These are phyloP conservation scores for Chrysochloris asiatica DNA, from an alignment of 2,113 vertebrate genomes.

Conservation along the genomic window DNA sequence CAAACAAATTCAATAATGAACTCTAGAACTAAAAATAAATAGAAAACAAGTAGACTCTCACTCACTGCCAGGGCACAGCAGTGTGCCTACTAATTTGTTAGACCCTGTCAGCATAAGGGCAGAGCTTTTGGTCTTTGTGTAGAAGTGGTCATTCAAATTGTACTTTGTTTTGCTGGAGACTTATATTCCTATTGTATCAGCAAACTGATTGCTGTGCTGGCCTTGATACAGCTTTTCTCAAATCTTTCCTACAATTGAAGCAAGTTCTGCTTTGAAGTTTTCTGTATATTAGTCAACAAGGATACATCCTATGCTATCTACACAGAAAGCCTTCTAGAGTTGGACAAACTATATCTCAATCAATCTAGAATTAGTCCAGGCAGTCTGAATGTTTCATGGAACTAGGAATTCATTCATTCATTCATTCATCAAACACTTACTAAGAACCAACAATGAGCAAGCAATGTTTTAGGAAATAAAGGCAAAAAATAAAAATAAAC, in stretches of 20 bases:
- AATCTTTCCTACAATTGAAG: neutral
- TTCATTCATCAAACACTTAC: neutral
- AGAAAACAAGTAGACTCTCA: neutral
- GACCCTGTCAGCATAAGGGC: neutral
- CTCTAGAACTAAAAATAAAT: neutral
- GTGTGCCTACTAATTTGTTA: too few species aligned
- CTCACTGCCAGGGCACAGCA: neutral
- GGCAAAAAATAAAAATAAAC: slow-evolving; percentile 30
- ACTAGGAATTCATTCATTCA: neutral
- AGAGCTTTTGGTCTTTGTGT: neutral
- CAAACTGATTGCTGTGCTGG: neutral
- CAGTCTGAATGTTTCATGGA: neutral
- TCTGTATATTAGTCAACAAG: slow-evolving; percentile 2
- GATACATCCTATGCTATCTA: neutral
- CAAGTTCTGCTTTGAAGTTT: neutral
- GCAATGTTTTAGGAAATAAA: neutral
- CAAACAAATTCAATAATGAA: neutral
- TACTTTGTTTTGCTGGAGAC: neutral
- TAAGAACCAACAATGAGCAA: neutral
- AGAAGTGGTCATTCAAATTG: neutral
- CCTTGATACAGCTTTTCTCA: neutral
- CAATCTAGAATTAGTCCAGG: neutral
- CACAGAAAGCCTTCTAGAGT: neutral
- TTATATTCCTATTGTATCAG: neutral
- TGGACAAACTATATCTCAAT: slow-evolving; percentile 6